Base-by-base conservation (phyloP, 1,140 invertebrate species). In the Caenorhabditis elegans region DNA sequence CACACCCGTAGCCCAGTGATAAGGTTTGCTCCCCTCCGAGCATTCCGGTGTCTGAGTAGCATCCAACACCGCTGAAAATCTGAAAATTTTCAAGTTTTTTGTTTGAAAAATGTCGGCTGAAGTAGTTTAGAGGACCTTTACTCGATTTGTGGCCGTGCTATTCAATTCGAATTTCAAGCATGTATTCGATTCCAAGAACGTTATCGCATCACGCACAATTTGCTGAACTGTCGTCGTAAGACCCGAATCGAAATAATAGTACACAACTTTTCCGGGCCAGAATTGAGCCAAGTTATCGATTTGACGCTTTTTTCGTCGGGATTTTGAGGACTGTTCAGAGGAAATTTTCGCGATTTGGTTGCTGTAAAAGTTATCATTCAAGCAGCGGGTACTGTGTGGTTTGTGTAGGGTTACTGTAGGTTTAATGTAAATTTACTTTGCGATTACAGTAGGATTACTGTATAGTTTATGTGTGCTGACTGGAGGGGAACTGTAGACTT, bases 1-100 rank as follows among this genome's bases (percentile, higher is more conserved):
- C 75, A 60, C 80, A 81, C n/a, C 80, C 80, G n/a, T 34, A 31
- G 3, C 80, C 80, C 13, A 81, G 60, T 15, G 80, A 81, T 15
- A 81, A 26, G 17, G 51, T 53, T 24, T 81, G 80, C 26, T 81
- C 80, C 10, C 80, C 80, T 4, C 80, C 80, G 10, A 76, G 19
- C 80, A 81, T 81, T 76, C 80, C 80, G 1, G 76, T 39, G 13
- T 36, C 31, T 51, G 80, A 76, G 28, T 76, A 76, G 49, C 80
- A 81, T 19, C 80, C 80, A 11, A 43, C 39, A n/a, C 80, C 80
- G 22, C 28, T 75, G 31, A 76, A 48, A 2, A 81, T 60, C 75
- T 79, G 2, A 31, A 49, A 46, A 8, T 43, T 43, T 43, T 43
- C 39, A 43, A 8, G 39, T 43, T 43, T 43, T 43, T 43, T 43